Evolutionary conservation across 1,140 invertebrate genomes (phyloP).

Genomic region (Neodiprion lecontei): DNA sequence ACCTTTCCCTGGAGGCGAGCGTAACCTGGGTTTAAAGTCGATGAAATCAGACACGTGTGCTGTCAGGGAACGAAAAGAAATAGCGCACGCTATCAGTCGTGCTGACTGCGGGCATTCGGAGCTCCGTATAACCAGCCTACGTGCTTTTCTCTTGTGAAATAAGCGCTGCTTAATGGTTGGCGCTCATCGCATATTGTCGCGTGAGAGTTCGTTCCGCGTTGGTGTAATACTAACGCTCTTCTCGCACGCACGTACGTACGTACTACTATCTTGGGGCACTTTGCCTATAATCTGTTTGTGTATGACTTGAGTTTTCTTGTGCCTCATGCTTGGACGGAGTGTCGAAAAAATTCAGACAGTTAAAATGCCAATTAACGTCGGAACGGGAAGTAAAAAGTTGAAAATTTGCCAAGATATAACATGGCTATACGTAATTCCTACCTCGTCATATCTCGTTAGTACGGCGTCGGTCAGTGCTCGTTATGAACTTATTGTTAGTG

Average conservation of each 20-base stretch:
- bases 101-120: background rate
- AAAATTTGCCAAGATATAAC: too few relatives aligned
- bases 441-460: too few relatives aligned
- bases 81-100: conserved; percentile 6
- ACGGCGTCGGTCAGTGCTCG: too few relatives aligned
- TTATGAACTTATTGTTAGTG: too few relatives aligned
- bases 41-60: conserved; percentile 7
- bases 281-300: too few relatives aligned
- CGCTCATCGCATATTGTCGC: background rate
- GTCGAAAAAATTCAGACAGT: too few relatives aligned
- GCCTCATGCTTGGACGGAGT: too few relatives aligned
- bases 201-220: background rate
- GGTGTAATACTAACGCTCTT: background rate
- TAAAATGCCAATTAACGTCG: too few relatives aligned
- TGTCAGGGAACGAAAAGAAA: background rate
- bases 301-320: too few relatives aligned
- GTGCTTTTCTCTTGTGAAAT: conserved; percentile 1
- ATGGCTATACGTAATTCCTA: too few relatives aligned
- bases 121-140: background rate
- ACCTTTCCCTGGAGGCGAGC: background rate
- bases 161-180: background rate
- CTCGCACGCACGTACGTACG: background rate
- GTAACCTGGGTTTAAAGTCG: background rate
- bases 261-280: too few relatives aligned
- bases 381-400: too few relatives aligned